Percentiles rank a stretch among this genome's conserved stretches.
These are phyloP conservation scores for Oreonectes daqikongensis DNA, from an alignment of 2,797 vertebrate species.

Conservation along the genomic window DNA sequence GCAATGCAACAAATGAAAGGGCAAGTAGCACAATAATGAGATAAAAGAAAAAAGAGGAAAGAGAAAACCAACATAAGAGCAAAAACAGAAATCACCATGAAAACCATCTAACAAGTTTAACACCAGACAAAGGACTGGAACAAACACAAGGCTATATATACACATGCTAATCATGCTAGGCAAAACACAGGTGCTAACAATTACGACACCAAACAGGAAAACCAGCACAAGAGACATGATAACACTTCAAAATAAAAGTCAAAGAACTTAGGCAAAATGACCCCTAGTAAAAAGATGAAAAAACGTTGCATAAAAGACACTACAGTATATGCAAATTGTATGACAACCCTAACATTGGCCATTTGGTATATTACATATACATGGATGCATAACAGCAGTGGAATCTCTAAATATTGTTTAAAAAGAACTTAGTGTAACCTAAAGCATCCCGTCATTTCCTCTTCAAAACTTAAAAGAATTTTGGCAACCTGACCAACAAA, in stretches of 20 bases:
- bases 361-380: no score
- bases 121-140: conserved; percentile 14
- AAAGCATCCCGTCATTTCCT: neutral
- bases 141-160: conserved; percentile 9
- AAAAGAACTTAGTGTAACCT: no score
- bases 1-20: neutral
- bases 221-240: neutral
- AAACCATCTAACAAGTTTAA: conserved; percentile 7
- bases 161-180: neutral
- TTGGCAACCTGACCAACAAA: neutral
- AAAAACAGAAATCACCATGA: conserved; percentile 11
- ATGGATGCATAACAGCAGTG: no score
- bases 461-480: neutral
- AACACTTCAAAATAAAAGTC: neutral
- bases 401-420: no score
- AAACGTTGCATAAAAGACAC: no score
- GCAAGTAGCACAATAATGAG: neutral
- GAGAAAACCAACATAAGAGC: neutral
- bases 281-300: no score
- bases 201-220: neutral
- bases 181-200: conserved; percentile 9
- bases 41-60: neutral
- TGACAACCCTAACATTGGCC: no score
- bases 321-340: no score
- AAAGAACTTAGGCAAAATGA: neutral